A percentile compares a stretch with the other conserved stretches of the same genome.
Conservation (phyloP, 2,888 invertebrate genomes). For the Parnassius smintheus region DNA sequence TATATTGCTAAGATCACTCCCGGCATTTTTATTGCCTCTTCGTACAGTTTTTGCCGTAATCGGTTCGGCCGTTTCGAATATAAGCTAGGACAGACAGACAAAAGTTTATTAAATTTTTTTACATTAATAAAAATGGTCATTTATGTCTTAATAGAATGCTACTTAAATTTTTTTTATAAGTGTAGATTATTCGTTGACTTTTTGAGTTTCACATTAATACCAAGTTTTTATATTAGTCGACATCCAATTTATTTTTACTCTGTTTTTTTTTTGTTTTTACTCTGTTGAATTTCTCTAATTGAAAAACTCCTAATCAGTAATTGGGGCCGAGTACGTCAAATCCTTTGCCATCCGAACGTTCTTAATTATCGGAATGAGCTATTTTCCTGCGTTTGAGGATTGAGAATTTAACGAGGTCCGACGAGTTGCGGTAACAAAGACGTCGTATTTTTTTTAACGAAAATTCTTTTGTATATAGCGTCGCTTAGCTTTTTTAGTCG, state of each 20-base stretch:
- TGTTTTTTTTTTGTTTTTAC: neutral
- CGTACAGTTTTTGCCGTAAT: too few species aligned
- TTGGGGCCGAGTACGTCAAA: conserved; percentile 30
- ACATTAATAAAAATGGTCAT: too few species aligned
- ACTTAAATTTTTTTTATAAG: too few species aligned
- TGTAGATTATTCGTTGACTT: too few species aligned
- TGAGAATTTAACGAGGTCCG: conserved; percentile 23
- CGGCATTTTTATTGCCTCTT: too few species aligned
- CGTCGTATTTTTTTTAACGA: conserved; percentile 6
- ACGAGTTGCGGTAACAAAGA: conserved; percentile 23
- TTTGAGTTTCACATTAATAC: too few species aligned
- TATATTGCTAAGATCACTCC: too few species aligned
- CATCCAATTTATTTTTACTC: neutral
- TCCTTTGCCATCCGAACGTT: conserved; percentile 29
- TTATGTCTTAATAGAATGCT: too few species aligned
- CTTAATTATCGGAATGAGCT: conserved; percentile 33
- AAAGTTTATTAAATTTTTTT: too few species aligned
- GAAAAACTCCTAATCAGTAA: conserved; percentile 35
- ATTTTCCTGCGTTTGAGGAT: conserved; percentile 27
- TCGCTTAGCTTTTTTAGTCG: neutral
- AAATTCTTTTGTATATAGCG: conserved; percentile 11
- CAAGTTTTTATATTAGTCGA: too few species aligned
- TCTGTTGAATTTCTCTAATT: conserved; percentile 34
- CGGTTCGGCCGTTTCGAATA: too few species aligned
- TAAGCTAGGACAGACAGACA: too few species aligned